Base-by-base conservation (phyloP, 2,888 invertebrate genomes). In the Phasia obesa region DNA sequence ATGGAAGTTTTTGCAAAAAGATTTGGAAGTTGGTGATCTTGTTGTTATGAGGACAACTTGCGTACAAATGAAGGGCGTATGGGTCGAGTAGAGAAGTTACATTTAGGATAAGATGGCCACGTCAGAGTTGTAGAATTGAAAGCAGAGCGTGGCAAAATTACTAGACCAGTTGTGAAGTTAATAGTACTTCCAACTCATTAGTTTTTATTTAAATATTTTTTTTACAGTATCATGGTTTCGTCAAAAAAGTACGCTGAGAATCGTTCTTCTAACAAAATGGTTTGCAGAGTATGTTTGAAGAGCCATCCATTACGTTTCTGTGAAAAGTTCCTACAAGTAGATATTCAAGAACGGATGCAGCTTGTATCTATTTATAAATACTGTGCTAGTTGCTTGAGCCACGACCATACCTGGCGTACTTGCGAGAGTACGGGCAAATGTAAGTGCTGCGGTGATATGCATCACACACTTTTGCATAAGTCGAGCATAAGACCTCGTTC, bases 41-140 rank as follows among this genome's bases (percentile, higher is more conserved):
- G 2, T 31, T 31, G 31, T 31, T 5, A 31, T 4, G 67, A 53
- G 11, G 65, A 65, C 15, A 65, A 65, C 21, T 21, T 65, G 21
- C 65, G 49, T 7, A 65, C 60, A 0, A 73, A 62, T 19, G 62
- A 73, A 15, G 62, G 70, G 70, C 27, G 70, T 4, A 17, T 70
- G 17, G 59, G 59, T 21, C 27, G 57, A 15, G 47, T 70, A 9
- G 19, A 27, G 25, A 62, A 64, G n/a, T 5, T 64, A 1, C 31
- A 55, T 19, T 11, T n/a, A 15, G 64, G 75, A 13, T 31, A 49
- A n/a, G 75, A 75, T 35, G 23, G 47, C n/a, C 53, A 64, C 7
- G 64, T 74, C 15, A 44, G 74, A 64, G 64, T 64, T 21, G 70
- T 59, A 21, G 57, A 70, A 17, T 31, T 70, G n/a, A 31, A 31